Conservation (phyloP, 2,888 invertebrate species). For the Cephus runcator region DNA sequence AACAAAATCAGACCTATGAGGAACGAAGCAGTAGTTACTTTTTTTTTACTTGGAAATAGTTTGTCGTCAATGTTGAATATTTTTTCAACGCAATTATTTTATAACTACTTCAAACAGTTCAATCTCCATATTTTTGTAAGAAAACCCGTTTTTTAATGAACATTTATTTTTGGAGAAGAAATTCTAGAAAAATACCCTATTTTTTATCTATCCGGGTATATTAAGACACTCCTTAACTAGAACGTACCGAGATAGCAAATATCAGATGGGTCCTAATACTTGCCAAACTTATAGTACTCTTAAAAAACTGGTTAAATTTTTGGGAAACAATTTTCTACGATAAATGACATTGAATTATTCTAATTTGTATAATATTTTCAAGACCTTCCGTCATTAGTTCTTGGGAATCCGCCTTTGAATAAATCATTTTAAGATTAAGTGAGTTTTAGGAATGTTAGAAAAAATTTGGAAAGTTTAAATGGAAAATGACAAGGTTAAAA, state of each 20-base stretch:
- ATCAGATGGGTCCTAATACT: not conserved
- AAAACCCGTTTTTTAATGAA: too few species aligned
- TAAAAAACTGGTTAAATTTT: not conserved
- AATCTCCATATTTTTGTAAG: too few species aligned
- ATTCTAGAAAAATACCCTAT: too few species aligned
- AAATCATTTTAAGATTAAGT: not conserved
- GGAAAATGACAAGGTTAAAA: not conserved
- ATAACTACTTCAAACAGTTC: too few species aligned
- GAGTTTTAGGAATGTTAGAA: not conserved
- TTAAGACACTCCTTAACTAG: not conserved
- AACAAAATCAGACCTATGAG: too few species aligned
- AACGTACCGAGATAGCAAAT: not conserved
- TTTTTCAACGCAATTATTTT: too few species aligned
- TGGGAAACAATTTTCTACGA: not conserved
- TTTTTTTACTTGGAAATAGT: too few species aligned
- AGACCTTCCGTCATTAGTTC: not conserved
- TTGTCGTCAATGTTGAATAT: too few species aligned
- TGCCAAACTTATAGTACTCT: not conserved
- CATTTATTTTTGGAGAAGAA: too few species aligned
- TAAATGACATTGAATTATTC: not conserved
- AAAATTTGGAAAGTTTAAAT: not conserved
- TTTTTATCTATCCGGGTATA: too few species aligned
- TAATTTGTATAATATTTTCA: not conserved
- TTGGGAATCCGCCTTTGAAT: not conserved
- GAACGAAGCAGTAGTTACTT: too few species aligned